Evolutionary conservation across 2,888 invertebrate genomes (phyloP).

Genomic region (Nesidiocoris tenuis): DNA sequence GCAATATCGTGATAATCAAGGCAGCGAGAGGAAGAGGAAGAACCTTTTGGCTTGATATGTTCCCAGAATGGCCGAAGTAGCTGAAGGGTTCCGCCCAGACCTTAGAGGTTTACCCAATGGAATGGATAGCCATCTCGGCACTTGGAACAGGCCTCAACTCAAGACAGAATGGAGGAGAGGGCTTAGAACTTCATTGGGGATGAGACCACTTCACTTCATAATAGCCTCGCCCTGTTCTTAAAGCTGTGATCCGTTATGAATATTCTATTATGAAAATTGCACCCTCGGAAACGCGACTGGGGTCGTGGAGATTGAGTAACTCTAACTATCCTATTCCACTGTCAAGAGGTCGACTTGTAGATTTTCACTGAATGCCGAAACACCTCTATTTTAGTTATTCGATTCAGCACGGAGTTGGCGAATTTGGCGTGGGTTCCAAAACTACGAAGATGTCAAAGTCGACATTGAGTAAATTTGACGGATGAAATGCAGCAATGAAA

Average conservation of each 20-base stretch:
- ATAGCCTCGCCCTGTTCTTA: not conserved
- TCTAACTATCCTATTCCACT: constrained; percentile 15
- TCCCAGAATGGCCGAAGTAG: not conserved
- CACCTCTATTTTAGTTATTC: too few species aligned
- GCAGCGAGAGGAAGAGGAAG: constrained; percentile 1
- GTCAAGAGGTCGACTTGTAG: too few species aligned
- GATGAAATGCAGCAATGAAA: too few species aligned
- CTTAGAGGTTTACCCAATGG: not conserved
- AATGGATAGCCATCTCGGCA: not conserved
- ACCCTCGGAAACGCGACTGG: constrained; percentile 10
- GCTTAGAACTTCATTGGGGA: not conserved
- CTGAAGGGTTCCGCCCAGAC: not conserved
- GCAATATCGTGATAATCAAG: constrained; percentile 32
- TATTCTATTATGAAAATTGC: constrained; percentile 40
- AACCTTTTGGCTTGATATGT: not conserved
- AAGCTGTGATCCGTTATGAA: constrained; percentile 29
- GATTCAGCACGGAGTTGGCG: too few species aligned
- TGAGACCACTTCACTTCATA: constrained; percentile 23
- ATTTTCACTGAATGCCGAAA: too few species aligned
- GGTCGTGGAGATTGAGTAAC: not conserved
- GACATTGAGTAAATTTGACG: too few species aligned
- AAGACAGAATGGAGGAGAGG: not conserved
- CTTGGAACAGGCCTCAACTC: not conserved
- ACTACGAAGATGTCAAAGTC: too few species aligned
- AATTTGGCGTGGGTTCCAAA: too few species aligned